A percentile compares a stretch with the other conserved stretches of the same genome.
Evolutionary conservation across 2,797 vertebrate genomes (phyloP).

Genomic region (Simalia tracyae): DNA sequence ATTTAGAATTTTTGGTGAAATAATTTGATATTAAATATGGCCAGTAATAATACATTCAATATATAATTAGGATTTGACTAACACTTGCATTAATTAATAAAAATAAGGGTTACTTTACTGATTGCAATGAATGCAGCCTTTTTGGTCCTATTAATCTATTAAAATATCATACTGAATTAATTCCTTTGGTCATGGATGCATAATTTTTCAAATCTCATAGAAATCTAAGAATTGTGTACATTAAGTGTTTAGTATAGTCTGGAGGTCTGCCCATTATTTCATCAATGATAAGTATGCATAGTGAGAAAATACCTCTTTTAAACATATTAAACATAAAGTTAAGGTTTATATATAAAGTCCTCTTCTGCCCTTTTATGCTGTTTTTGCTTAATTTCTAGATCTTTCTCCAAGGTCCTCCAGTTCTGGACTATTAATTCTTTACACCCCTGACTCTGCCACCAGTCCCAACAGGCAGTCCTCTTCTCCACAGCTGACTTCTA

Average conservation of each 20-base stretch:
- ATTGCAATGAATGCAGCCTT: too few relatives aligned
- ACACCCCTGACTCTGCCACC: conserved; percentile 67
- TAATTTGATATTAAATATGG: background rate
- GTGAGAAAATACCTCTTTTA: background rate
- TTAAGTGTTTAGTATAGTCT: background rate
- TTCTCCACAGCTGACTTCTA: background rate
- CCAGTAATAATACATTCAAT: background rate
- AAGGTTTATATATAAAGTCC: background rate
- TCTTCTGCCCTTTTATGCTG: background rate
- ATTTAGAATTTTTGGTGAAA: background rate
- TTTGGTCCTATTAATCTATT: background rate
- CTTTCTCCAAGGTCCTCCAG: conserved; percentile 63
- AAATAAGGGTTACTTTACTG: too few relatives aligned
- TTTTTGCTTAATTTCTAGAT: conserved; percentile 38
- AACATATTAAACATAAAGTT: too few relatives aligned
- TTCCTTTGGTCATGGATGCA: background rate
- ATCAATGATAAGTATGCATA: background rate
- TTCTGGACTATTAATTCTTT: conserved; percentile 50
- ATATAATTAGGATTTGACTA: background rate
- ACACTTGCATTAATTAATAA: background rate
- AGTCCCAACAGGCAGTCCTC: conserved; percentile 46
- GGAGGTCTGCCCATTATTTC: background rate
- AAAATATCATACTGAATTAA: background rate
- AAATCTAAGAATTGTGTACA: background rate
- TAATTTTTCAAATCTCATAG: background rate